Evolutionary conservation across 2,113 vertebrate genomes (phyloP), one percentile per base, ranked within the genome.

Genomic region (Daboia siamensis): DNA sequence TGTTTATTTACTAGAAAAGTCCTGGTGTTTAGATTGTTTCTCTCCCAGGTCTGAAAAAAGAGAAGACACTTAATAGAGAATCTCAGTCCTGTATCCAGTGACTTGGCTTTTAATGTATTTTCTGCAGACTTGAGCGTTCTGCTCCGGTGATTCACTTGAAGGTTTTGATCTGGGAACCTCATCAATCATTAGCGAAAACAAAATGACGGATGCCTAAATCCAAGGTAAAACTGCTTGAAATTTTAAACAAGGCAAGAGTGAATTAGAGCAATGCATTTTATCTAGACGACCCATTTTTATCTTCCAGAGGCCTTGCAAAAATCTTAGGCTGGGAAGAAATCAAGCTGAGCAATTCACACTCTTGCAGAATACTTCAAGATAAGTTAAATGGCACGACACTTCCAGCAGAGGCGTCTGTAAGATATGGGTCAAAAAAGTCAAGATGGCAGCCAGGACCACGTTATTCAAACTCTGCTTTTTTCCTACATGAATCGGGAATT

Each of bases 121-220:
- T 90, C 93, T 80, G 52, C 88, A 26, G 80, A 87, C 48, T 64
- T 52, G 44, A 9, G 13, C 3, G 54, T 54, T 80, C 85, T 91
- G 89, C 91, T 57, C 90, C 24, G 57, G 8, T 61, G 64, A 51
- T 21, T 92, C 52, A 88, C 91, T 84, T 61, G 91, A 88, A 92
- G 88, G 91, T 87, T 90, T 88, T 69, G 54, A 84, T n/a, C 29
- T 55, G 26, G 55, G 29, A 39, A 33, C 39, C 52, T 90, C 91
- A 94, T 94, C 91, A 88, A 88, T 94, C 91, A 94, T 90, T 90
- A n/a, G n/a, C 39, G 57, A 92, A 92, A 59, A 46, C 88, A 94
- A 90, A 92, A 61, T 57, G 85, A 90, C 89, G 26, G n/a, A 33
- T 48, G 87, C 61, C 17, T 59, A 92, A 90, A 90, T 61, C 64